Evolutionary conservation across 2,888 invertebrate genomes (phyloP).

Genomic region (Coenonympha arcania): DNA sequence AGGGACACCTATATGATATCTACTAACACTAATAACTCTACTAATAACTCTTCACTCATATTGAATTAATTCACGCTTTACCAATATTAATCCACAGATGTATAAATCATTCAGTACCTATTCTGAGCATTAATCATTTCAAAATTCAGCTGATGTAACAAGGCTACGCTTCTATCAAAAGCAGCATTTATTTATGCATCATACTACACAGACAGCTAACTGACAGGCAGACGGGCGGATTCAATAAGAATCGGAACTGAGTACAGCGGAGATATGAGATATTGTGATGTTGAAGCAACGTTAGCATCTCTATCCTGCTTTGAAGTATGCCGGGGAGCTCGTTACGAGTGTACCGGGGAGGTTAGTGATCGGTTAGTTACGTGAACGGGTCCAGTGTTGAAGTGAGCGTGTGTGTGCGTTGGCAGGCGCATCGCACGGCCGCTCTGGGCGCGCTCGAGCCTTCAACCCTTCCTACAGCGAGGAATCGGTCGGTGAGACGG

Average conservation of each 20-base stretch:
- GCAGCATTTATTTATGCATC: slow-evolving; percentile 18
- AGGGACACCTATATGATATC: not conserved
- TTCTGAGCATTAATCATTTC: not conserved
- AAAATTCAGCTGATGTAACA: not conserved
- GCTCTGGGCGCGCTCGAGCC: slow-evolving; percentile 56
- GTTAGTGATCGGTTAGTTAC: slow-evolving; percentile 11
- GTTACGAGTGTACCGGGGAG: too few species aligned
- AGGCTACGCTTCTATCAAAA: slow-evolving; percentile 11
- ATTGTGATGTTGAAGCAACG: slow-evolving; percentile 7
- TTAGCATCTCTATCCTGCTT: slow-evolving; percentile 10
- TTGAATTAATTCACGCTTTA: too few species aligned
- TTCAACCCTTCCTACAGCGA: slow-evolving; percentile 83
- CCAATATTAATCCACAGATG: too few species aligned
- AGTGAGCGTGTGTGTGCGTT: slow-evolving; percentile 66
- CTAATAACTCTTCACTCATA: not conserved
- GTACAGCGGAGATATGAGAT: slow-evolving; percentile 20
- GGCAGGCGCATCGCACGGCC: slow-evolving; percentile 66
- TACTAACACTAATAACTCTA: too few species aligned
- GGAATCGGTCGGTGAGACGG: slow-evolving; percentile 86
- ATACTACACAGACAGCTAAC: slow-evolving; percentile 22
- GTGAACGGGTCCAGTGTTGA: slow-evolving; percentile 42
- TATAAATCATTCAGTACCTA: too few species aligned
- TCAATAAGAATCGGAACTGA: slow-evolving; percentile 31
- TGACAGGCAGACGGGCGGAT: slow-evolving; percentile 45
- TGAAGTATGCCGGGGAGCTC: slow-evolving; percentile 10